phyloP scores from a whole-genome alignment of 2,113 vertebrate genomes.

The Spilogale gracilis region DNA sequence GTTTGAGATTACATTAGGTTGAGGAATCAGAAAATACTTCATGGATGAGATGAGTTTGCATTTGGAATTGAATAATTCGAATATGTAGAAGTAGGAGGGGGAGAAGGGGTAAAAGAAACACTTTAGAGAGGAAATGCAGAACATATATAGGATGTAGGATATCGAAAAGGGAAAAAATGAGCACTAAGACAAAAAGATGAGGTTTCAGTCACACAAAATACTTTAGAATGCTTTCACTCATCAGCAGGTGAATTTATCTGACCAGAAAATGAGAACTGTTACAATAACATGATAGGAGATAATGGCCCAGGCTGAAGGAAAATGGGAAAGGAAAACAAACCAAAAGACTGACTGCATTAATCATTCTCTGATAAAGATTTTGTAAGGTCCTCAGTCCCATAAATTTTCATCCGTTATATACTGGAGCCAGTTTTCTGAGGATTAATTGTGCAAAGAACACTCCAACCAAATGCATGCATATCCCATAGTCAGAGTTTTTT shows the following conservation, averaged over 20 bases:
- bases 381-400: background rate
- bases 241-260: conserved; percentile 38
- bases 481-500: background rate
- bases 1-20: background rate
- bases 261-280: conserved; percentile 14
- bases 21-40: conserved; percentile 24
- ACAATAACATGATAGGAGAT: conserved; percentile 6
- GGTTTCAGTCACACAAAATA: background rate
- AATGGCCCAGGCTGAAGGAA: background rate
- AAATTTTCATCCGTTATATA: conserved; percentile 1
- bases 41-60: background rate
- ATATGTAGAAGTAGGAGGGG: background rate
- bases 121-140: background rate
- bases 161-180: background rate
- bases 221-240: conserved; percentile 23
- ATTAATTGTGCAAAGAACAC: background rate
- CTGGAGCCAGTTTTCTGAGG: background rate
- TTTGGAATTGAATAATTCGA: conserved; percentile 3
- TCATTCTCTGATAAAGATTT: conserved; percentile 35
- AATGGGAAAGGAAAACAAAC: background rate
- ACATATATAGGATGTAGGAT: background rate
- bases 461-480: background rate
- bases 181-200: background rate
- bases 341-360: background rate
- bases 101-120: background rate